Base-by-base conservation (phyloP, 2,888 invertebrate species). In the Callosobruchus maculatus region DNA sequence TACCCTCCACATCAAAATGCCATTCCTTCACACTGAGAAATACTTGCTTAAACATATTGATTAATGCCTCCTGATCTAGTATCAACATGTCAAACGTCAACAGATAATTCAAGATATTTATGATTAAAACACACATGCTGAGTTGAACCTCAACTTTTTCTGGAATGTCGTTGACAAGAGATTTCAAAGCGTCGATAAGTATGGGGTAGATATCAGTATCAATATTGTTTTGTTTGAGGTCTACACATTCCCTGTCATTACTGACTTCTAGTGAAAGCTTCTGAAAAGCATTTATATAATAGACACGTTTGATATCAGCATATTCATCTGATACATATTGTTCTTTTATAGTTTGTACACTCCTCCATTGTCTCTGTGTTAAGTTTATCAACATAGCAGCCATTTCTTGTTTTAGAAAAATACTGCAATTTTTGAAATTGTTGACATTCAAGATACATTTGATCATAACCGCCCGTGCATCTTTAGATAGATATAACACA, bases 301-400 rank as follows among this genome's bases (percentile, higher is more conserved):
- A 85, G 69, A 85, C 77, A 69, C 82, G 77, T 75, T 82, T 82
- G 49, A 86, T 79, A 70, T 80, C 81, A 22, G 74, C 71, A 68
- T 80, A 82, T 72, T 76, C 72, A 73, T 74, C 72, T 20, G 7
- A 49, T 71, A 74, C 70, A 70, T 75, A 73, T 71, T 71, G 30
- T 67, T 72, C 69, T 20, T 68, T 70, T 0, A 70, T 70, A 21
- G 70, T 70, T 21, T 72, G 31, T 21, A 68, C 66, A 26, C 71
- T 70, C 70, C 82, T 83, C 83, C 84, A 85, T 71, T 83, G 83
- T 76, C 83, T 86, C 4, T 83, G 80, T 21, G 82, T 81, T 68
- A 86, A 77, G 74, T 80, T 81, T 22, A 84, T 74, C 26, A 86
- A 74, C 66, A 84, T 77, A 74, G 78, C 76, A 0, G 85, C 84